phyloP scores from a whole-genome alignment of 1,140 invertebrate genomes.

The Tetragnatha versicolor region DNA sequence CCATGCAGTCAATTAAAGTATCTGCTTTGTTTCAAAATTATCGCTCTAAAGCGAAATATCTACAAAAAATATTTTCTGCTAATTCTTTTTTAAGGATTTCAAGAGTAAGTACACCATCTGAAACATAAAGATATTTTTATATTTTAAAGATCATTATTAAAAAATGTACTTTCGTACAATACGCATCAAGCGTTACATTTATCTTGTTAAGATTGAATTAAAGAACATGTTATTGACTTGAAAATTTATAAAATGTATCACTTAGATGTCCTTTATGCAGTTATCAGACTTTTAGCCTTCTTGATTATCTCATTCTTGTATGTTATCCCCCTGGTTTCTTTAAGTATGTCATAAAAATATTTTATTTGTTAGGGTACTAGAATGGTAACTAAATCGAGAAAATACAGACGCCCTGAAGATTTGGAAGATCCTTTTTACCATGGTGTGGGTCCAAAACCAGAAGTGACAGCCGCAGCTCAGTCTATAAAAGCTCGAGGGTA shows the following conservation, averaged over 20 bases:
- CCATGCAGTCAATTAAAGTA: not conserved
- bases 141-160: not conserved
- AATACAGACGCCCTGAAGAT: constrained; percentile 38
- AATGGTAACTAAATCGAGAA: not conserved
- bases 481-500: constrained; percentile 71
- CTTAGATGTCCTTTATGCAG: too few species aligned
- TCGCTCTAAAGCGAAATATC: not conserved
- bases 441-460: constrained; percentile 11
- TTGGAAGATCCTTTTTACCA: constrained; percentile 36
- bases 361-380: constrained; percentile 10
- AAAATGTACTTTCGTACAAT: not conserved
- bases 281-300: too few species aligned
- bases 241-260: too few species aligned
- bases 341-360: not conserved
- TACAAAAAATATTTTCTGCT: not conserved
- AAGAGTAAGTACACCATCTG: not conserved
- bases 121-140: not conserved
- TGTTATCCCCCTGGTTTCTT: too few species aligned
- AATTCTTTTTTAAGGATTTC: not conserved
- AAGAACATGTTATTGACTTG: too few species aligned
- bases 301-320: too few species aligned
- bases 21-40: not conserved
- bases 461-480: constrained; percentile 65
- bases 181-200: not conserved
- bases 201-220: too few species aligned